Percentiles rank a stretch among this genome's conserved stretches.
Conservation (phyloP, 2,888 invertebrate genomes). For the Sepiola atlantica region DNA sequence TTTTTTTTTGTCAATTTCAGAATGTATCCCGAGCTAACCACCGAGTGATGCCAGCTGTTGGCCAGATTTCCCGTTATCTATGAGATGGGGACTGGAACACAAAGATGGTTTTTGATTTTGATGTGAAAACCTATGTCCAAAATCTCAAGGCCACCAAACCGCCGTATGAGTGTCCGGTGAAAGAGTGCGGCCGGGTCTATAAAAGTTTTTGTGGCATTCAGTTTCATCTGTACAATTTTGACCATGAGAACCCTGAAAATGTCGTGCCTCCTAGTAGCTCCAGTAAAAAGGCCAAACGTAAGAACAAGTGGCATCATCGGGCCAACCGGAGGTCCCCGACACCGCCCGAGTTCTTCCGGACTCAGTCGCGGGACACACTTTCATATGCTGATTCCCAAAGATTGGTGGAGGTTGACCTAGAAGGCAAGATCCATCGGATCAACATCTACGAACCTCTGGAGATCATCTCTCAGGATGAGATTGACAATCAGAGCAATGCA, state of each 20-base stretch:
- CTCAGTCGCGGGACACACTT: conserved; percentile 80
- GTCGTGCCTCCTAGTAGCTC: conserved; percentile 57
- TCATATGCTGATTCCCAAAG: conserved; percentile 89
- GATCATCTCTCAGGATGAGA: conserved; percentile 74
- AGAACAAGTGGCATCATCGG: conserved; percentile 69
- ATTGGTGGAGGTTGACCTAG: conserved; percentile 90
- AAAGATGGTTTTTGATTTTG: conserved; percentile 85
- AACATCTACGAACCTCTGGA: conserved; percentile 77
- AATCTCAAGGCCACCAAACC: conserved; percentile 88
- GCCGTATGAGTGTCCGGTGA: conserved; percentile 89
- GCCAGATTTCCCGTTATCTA: conserved; percentile 34
- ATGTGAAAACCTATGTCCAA: conserved; percentile 88
- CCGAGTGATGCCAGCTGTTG: neutral
- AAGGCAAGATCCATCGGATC: conserved; percentile 83
- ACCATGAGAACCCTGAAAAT: conserved; percentile 82
- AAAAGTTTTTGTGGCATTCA: conserved; percentile 90
- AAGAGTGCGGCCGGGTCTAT: conserved; percentile 88
- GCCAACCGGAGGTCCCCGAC: conserved; percentile 70
- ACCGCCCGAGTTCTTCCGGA: conserved; percentile 72
- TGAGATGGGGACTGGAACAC: conserved; percentile 49
- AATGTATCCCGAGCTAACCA: neutral
- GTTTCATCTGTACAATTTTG: conserved; percentile 88
- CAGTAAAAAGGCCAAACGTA: conserved; percentile 76
- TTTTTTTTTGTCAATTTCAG: conserved; percentile 33
- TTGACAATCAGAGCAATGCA: conserved; percentile 71